These are phyloP conservation scores for Phortica okadai DNA, from an alignment of 2,888 invertebrate species.

Conservation along the genomic window DNA sequence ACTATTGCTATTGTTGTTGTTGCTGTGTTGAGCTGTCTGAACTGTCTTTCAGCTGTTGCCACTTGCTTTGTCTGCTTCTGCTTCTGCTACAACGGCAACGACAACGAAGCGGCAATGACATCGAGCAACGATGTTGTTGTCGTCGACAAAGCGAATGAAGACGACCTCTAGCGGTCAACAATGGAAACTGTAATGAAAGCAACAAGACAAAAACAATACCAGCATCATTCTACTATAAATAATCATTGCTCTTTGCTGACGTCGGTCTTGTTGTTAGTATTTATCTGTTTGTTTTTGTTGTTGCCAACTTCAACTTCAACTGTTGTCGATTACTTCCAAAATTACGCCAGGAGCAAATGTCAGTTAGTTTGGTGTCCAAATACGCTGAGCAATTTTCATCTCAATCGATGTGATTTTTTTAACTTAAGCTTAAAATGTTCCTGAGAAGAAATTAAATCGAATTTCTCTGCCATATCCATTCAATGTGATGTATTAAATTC, in stretches of 20 bases:
- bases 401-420: no score
- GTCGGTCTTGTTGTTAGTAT: neutral
- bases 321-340: conserved; percentile 26
- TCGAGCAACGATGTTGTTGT: conserved; percentile 3
- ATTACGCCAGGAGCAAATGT: conserved; percentile 38
- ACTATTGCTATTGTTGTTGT: conserved; percentile 23
- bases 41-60: conserved; percentile 51
- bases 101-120: conserved; percentile 32
- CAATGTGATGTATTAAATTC: no score
- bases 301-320: conserved; percentile 13
- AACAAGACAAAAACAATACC: conserved; percentile 14
- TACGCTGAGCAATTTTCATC: neutral
- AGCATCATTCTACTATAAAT: conserved; percentile 7
- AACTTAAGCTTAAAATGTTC: no score
- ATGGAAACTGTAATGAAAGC: conserved; percentile 43
- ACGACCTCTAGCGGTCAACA: conserved; percentile 34
- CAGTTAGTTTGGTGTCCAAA: conserved; percentile 13
- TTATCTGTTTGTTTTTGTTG: conserved; percentile 2
- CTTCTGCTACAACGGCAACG: conserved; percentile 39
- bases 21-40: conserved; percentile 19
- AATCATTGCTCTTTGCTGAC: conserved; percentile 14
- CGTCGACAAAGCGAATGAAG: conserved; percentile 34
- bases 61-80: conserved; percentile 43
- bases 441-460: no score
- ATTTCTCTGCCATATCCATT: no score